Base-by-base conservation (phyloP, 2,888 invertebrate genomes). In the Cephus rjabovi region DNA sequence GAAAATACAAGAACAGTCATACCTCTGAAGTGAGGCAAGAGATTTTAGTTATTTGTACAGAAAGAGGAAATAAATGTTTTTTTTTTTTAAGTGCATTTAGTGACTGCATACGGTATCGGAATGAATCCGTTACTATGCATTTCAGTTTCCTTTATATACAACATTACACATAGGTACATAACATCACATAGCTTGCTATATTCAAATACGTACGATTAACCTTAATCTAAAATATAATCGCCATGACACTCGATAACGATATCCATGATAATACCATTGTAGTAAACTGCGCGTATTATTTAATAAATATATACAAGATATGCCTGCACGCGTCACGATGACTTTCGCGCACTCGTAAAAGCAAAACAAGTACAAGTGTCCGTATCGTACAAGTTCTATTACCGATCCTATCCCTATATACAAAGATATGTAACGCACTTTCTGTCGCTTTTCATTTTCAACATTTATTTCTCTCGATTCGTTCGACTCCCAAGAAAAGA, bases 121-220 rank as follows among this genome's bases (percentile, higher is more conserved):
- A 56, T 56, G 56, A 56, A 56, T 56, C 23, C 56, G 56, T 56
- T 83, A 83, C 85, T 84, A 81, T 84, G 83, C 82, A 83, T 85
- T 87, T 87, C 83, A 86, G 82, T 88, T 81, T 84, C 85, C 86
- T 87, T 84, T 90, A 90, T 90, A 87, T 90, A 90, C 90, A 90
- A 88, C 86, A 86, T 89, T 89, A 90, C 86, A 89, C 85, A 84
- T 86, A 86, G 88, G 89, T 91, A 90, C 89, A 88, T 89, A 90
- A 90, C 90, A 91, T 91, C 90, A 91, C 90, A 91, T 91, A 89
- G 88, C 89, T 90, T 86, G 85, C 86, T 89, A 89, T 88, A 83
- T 86, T 87, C 87, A 87, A 56, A 86, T 87, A 88, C 84, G 84
- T 84, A 86, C 78, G 84, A 82, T 83, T 85, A 83, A 75, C 79